These are phyloP conservation scores for Platycheirus rosarum DNA, from an alignment of 2,888 invertebrate genomes.

Conservation along the genomic window DNA sequence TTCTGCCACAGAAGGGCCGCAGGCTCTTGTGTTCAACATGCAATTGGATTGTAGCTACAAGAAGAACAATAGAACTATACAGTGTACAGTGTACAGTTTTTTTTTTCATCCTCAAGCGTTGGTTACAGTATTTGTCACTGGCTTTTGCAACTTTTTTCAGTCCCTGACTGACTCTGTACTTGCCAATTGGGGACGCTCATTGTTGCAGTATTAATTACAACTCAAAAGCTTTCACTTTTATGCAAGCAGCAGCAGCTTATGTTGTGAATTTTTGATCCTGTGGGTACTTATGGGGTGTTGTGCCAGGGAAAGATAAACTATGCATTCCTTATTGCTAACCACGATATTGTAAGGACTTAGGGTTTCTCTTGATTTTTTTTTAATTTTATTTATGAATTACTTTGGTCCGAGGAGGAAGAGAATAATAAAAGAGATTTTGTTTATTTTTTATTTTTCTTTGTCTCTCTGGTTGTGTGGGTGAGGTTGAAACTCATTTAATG, in stretches of 20 bases:
- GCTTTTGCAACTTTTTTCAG: conserved; percentile 35
- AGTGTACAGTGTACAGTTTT: too few species aligned
- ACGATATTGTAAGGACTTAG: conserved; percentile 37
- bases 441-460: conserved; percentile 11
- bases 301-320: conserved; percentile 32
- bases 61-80: conserved; percentile 62
- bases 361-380: conserved; percentile 27
- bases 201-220: conserved; percentile 70
- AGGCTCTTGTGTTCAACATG: conserved; percentile 49
- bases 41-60: conserved; percentile 55
- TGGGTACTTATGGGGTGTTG: neutral
- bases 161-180: neutral
- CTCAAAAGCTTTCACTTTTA: conserved; percentile 53
- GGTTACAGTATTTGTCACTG: conserved; percentile 63
- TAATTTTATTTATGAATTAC: conserved; percentile 42
- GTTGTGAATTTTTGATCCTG: conserved; percentile 16
- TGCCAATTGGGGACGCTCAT: conserved; percentile 52
- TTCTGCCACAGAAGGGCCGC: conserved; percentile 6
- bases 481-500: conserved; percentile 60
- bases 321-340: conserved; percentile 40
- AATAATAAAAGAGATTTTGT: conserved; percentile 14
- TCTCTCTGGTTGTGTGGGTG: conserved; percentile 44
- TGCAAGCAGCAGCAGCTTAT: conserved; percentile 20
- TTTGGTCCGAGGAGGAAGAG: conserved; percentile 8
- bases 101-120: conserved; percentile 45